These are phyloP conservation scores for Smittia sp. DNA, from an alignment of 2,888 invertebrate genomes.

Conservation along the genomic window DNA sequence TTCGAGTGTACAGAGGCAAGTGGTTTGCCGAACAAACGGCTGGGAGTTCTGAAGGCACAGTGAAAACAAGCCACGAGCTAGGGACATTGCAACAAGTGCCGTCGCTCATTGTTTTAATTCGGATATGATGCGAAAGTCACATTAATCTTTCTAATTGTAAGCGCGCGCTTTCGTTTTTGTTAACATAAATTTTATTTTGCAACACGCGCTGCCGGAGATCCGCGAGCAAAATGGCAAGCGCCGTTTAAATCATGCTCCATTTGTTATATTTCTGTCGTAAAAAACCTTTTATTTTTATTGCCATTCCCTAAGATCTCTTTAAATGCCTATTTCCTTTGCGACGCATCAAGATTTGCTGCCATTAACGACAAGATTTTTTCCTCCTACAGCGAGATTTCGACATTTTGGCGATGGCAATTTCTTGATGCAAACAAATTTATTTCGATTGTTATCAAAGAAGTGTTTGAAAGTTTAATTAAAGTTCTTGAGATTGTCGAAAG, in stretches of 20 bases:
- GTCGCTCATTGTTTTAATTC: slow-evolving; percentile 1
- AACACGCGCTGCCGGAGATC: background rate
- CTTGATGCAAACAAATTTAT: too few relatives aligned
- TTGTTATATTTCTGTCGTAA: background rate
- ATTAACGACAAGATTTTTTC: too few relatives aligned
- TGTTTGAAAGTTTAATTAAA: too few relatives aligned
- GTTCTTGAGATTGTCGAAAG: too few relatives aligned
- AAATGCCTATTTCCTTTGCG: background rate
- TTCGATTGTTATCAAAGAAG: too few relatives aligned
- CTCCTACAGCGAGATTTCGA: too few relatives aligned
- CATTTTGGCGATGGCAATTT: too few relatives aligned
- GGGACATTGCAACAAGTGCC: background rate
- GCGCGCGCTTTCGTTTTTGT: slow-evolving; percentile 21
- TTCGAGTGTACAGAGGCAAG: background rate
- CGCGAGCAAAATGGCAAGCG: background rate
- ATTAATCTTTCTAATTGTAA: slow-evolving; percentile 37
- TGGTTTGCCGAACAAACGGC: background rate
- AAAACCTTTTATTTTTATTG: background rate
- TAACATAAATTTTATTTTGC: slow-evolving; percentile 27
- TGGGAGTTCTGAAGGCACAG: background rate
- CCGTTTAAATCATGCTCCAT: background rate
- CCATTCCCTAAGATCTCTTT: background rate
- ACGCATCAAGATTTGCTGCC: too few relatives aligned
- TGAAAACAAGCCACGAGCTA: background rate
- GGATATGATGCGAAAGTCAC: slow-evolving; percentile 28